These are phyloP conservation scores for Agriotes lineatus DNA, from an alignment of 2,888 invertebrate species.

Conservation along the genomic window DNA sequence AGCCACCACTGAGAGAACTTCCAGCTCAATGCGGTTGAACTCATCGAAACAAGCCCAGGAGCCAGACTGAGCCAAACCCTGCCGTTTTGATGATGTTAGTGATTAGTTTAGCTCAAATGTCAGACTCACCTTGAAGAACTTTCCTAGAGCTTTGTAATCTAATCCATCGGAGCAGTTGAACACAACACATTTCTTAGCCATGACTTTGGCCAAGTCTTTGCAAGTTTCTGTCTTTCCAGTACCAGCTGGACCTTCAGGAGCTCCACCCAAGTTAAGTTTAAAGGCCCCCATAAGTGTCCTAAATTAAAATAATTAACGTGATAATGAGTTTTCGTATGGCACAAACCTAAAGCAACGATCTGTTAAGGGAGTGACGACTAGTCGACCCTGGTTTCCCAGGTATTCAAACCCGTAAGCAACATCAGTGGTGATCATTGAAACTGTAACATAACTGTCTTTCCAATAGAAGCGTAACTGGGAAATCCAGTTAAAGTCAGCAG, in stretches of 20 bases:
- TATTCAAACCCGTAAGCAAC: slow-evolving; percentile 94
- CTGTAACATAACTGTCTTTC: slow-evolving; percentile 68
- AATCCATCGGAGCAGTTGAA: slow-evolving; percentile 96
- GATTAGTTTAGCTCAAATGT: too few relatives aligned
- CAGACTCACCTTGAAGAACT: slow-evolving; percentile 92
- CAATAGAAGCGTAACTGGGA: slow-evolving; percentile 91
- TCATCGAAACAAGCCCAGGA: slow-evolving; percentile 97
- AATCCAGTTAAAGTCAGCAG: slow-evolving; percentile 91
- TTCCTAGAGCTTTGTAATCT: slow-evolving; percentile 94
- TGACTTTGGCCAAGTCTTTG: slow-evolving; percentile 94
- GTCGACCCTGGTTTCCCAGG: slow-evolving; percentile 87
- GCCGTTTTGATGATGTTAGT: too few relatives aligned
- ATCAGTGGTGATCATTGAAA: slow-evolving; percentile 83
- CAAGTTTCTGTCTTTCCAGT: slow-evolving; percentile 95
- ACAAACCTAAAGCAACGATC: slow-evolving; percentile 88
- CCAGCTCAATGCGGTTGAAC: slow-evolving; percentile 93
- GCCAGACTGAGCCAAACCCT: slow-evolving; percentile 91
- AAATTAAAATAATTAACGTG: slow-evolving; percentile 14
- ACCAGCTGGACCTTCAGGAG: slow-evolving; percentile 95
- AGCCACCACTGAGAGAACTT: slow-evolving; percentile 92
- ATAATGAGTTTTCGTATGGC: background rate
- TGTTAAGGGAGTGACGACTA: slow-evolving; percentile 94
- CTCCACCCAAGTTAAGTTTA: slow-evolving; percentile 91
- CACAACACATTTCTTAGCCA: slow-evolving; percentile 96
- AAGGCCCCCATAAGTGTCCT: slow-evolving; percentile 95